phyloP scores from a whole-genome alignment of 2,888 invertebrate genomes.

The Andrena chrysosceles region DNA sequence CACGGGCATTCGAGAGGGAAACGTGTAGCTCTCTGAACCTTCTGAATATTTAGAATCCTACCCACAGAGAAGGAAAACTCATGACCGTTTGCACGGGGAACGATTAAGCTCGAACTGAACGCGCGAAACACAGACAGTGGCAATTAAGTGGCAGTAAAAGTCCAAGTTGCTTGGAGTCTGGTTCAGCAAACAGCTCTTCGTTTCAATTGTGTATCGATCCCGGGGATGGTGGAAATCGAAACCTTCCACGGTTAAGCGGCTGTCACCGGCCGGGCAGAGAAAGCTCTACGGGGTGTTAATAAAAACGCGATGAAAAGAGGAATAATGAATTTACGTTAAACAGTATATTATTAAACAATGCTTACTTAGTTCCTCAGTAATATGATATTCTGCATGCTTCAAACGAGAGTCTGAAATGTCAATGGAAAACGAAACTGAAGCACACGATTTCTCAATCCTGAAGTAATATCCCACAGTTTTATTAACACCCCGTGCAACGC shows the following conservation, averaged over 20 bases:
- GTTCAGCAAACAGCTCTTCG: conserved; percentile 18
- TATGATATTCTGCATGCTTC: no score
- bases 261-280: conserved; percentile 45
- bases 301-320: no score
- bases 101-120: background rate
- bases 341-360: no score
- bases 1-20: background rate
- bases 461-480: no score
- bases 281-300: conserved; percentile 2
- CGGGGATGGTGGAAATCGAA: conserved; percentile 41
- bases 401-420: no score
- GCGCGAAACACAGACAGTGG: background rate
- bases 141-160: conserved; percentile 29
- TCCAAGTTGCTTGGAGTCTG: background rate
- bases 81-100: background rate
- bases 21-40: background rate
- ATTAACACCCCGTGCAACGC: background rate
- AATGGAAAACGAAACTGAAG: no score
- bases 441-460: no score
- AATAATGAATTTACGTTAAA: no score
- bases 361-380: no score
- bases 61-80: background rate
- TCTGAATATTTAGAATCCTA: background rate
- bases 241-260: conserved; percentile 32
- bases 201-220: conserved; percentile 44